These are phyloP conservation scores for Zhuqinia jingwanae DNA, from an alignment of 2,888 invertebrate genomes.

Conservation along the genomic window DNA sequence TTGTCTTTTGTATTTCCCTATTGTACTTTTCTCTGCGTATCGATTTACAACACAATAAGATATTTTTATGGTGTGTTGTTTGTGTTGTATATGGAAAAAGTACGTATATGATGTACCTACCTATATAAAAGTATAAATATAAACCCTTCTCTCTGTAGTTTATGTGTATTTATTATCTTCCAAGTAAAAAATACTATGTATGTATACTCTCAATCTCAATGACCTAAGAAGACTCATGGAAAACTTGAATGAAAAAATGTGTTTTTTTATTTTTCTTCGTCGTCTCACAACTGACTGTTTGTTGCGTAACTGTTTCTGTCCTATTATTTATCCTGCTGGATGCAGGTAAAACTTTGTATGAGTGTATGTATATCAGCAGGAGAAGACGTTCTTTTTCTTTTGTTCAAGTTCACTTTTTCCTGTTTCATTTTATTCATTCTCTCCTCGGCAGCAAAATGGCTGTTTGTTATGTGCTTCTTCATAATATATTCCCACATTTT, in stretches of 20 bases:
- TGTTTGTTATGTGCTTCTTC: not conserved
- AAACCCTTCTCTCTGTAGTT: too few relatives aligned
- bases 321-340: slow-evolving; percentile 51
- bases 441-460: not conserved
- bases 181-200: too few relatives aligned
- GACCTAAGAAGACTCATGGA: slow-evolving; percentile 32
- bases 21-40: slow-evolving; percentile 53
- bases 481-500: too few relatives aligned
- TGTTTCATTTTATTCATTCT: slow-evolving; percentile 39
- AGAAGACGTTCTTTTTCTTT: slow-evolving; percentile 46
- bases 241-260: slow-evolving; percentile 56
- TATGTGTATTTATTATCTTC: too few relatives aligned
- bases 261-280: too few relatives aligned
- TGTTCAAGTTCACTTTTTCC: slow-evolving; percentile 56
- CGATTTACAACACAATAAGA: slow-evolving; percentile 43
- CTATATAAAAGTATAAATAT: not conserved
- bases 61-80: slow-evolving; percentile 37
- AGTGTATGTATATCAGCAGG: slow-evolving; percentile 50
- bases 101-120: not conserved
- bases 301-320: slow-evolving; percentile 53
- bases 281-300: slow-evolving; percentile 36
- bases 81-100: slow-evolving; percentile 25
- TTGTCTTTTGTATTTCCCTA: slow-evolving; percentile 37
- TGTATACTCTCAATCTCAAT: not conserved
- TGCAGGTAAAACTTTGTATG: slow-evolving; percentile 50